These are phyloP conservation scores for Panurus biarmicus DNA, from an alignment of 2,113 vertebrate species.

Conservation along the genomic window DNA sequence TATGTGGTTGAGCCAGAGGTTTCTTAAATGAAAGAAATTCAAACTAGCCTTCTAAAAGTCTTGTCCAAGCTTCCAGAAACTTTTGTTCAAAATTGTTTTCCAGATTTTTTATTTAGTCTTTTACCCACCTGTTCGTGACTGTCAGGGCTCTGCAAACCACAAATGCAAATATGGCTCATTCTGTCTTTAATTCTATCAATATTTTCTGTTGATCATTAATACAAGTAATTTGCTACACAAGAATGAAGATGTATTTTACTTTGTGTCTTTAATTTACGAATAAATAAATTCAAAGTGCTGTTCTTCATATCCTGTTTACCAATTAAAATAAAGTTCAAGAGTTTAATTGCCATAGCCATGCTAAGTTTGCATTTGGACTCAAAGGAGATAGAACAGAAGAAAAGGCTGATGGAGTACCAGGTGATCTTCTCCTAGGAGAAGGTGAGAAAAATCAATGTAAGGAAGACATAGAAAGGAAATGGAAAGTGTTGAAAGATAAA, in stretches of 20 bases:
- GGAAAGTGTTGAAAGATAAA: slow-evolving; percentile 29
- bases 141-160: not conserved
- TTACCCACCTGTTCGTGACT: not conserved
- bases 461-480: slow-evolving; percentile 12
- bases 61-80: not conserved
- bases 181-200: not conserved
- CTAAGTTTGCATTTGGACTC: not conserved
- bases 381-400: not conserved
- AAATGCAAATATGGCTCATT: not conserved
- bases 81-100: not conserved
- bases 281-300: not conserved
- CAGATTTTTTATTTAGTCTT: not conserved
- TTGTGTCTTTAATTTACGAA: not conserved
- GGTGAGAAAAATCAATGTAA: slow-evolving; percentile 3
- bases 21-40: not conserved
- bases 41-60: not conserved
- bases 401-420: not conserved
- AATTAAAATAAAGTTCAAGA: not conserved
- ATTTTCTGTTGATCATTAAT: not conserved
- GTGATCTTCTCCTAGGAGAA: not conserved
- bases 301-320: not conserved
- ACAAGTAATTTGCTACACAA: not conserved
- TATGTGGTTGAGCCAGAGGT: not conserved
- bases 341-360: not conserved
- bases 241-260: not conserved